Conservation (phyloP, 2,888 invertebrate species). For the Tenthredo livida region DNA sequence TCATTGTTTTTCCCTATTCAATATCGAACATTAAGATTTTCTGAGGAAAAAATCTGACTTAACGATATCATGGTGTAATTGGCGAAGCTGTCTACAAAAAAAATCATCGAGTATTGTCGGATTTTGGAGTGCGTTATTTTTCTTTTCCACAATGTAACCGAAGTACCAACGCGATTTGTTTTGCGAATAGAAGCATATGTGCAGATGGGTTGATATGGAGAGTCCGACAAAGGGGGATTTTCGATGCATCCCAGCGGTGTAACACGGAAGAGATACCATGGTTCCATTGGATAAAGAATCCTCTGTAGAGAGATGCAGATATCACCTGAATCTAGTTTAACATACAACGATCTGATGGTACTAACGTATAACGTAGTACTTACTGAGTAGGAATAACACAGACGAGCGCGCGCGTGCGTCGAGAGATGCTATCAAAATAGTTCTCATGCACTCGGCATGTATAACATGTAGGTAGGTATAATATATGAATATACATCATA, state of each 20-base stretch:
- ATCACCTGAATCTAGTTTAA: conserved; percentile 39
- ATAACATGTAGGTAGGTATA: neutral
- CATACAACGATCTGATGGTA: conserved; percentile 25
- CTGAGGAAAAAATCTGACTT: neutral
- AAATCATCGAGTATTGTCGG: neutral
- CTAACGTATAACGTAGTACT: conserved; percentile 1
- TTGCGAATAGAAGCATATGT: neutral
- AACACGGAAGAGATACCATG: conserved; percentile 22
- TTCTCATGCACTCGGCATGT: conserved; percentile 39
- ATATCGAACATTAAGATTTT: neutral
- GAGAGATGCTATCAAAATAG: conserved; percentile 46
- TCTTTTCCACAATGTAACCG: neutral
- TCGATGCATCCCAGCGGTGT: neutral
- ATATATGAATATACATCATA: conserved; percentile 20
- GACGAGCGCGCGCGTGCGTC: neutral
- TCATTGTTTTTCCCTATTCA: neutral
- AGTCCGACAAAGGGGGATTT: neutral
- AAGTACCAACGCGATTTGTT: neutral
- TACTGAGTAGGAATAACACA: conserved; percentile 15
- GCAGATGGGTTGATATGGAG: neutral
- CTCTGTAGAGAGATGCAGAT: neutral
- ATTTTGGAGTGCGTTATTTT: neutral
- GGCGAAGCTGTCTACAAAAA: neutral
- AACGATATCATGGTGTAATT: neutral
- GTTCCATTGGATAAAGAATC: neutral